Conservation (phyloP, 2,888 invertebrate genomes). For the Serripes groenlandicus region DNA sequence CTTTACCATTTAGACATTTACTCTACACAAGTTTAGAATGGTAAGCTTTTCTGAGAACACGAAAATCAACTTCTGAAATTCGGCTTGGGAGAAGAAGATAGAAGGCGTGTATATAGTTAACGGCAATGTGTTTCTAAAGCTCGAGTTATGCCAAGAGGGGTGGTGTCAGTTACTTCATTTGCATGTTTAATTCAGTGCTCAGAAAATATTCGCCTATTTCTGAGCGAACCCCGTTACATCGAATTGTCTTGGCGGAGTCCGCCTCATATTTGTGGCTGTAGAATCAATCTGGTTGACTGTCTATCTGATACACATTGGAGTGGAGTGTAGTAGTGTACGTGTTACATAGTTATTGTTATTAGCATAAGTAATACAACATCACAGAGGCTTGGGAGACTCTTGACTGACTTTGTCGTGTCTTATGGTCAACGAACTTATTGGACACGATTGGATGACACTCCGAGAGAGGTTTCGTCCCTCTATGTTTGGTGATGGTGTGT, state of each 20-base stretch:
- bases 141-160: constrained; percentile 3
- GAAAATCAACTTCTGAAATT: no score
- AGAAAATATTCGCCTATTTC: constrained; percentile 19
- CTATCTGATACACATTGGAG: not conserved
- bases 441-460: not conserved
- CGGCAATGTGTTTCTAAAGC: not conserved
- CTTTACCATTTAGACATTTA: no score
- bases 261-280: not conserved
- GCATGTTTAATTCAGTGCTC: constrained; percentile 57
- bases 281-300: not conserved
- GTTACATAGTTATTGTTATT: constrained; percentile 19
- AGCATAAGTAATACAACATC: constrained; percentile 4
- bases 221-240: constrained; percentile 21
- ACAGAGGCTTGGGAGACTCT: not conserved
- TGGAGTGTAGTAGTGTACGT: not conserved
- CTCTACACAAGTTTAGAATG: no score
- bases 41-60: no score
- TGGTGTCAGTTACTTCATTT: constrained; percentile 59
- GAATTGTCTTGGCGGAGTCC: not conserved
- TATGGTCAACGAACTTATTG: not conserved
- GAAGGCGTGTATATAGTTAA: constrained; percentile 5
- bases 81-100: no score
- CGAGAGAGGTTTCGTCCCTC: not conserved
- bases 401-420: not conserved
- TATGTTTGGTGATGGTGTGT: no score